Evolutionary conservation across 1,140 invertebrate genomes (phyloP).

Genomic region (Brachionus koreanus): DNA sequence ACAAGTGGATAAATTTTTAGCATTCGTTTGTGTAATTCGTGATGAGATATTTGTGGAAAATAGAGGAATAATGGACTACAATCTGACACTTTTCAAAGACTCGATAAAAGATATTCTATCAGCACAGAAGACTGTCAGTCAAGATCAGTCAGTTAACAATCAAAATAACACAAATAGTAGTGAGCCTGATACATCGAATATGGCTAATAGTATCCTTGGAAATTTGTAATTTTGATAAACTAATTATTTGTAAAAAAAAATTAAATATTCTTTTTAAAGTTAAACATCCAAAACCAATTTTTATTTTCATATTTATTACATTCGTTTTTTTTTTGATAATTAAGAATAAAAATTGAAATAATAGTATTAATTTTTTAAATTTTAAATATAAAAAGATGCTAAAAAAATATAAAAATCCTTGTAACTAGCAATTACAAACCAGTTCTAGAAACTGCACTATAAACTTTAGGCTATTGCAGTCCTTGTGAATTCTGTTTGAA

Average conservation of each 20-base stretch:
- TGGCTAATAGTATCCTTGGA: neutral
- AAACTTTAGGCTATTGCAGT: no score
- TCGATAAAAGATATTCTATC: slow-evolving; percentile 29
- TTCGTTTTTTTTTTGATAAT: neutral
- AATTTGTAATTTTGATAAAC: neutral
- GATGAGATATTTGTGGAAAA: slow-evolving; percentile 42
- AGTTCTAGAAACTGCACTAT: no score
- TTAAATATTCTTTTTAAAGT: neutral
- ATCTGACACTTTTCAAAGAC: slow-evolving; percentile 40
- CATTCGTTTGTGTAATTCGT: slow-evolving; percentile 29
- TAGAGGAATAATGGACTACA: slow-evolving; percentile 44
- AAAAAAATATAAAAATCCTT: no score
- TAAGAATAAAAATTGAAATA: neutral
- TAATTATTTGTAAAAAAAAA: no score
- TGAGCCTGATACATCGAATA: neutral
- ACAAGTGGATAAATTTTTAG: slow-evolving; percentile 33
- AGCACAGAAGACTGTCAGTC: neutral
- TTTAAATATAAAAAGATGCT: no score
- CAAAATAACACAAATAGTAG: slow-evolving; percentile 6
- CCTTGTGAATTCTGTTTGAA: no score
- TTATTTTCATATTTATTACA: neutral
- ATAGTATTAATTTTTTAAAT: neutral
- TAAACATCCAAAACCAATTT: neutral
- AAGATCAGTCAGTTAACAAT: neutral
- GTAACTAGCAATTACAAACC: no score